Evolutionary conservation across 2,797 vertebrate species (phyloP).

Genomic region (Prionace glauca): DNA sequence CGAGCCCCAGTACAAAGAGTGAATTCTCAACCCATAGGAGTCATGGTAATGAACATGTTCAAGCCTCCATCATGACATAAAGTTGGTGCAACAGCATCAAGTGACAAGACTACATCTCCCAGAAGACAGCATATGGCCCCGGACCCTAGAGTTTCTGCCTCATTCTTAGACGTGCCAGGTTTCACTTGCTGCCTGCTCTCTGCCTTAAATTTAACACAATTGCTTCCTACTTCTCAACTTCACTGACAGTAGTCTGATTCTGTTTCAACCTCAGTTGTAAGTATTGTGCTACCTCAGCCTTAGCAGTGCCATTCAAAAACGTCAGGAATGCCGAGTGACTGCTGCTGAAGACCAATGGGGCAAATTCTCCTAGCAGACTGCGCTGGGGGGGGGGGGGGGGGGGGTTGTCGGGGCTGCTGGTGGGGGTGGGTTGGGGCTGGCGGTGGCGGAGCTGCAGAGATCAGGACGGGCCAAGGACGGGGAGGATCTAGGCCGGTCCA

Average conservation of each 20-base stretch:
- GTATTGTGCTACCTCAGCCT: neutral
- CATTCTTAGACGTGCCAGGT: neutral
- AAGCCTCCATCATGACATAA: neutral
- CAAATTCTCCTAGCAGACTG: no score
- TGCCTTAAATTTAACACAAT: neutral
- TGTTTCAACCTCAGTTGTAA: neutral
- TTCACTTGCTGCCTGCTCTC: neutral
- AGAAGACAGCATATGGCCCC: neutral
- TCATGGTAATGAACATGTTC: neutral
- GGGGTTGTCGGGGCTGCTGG: no score
- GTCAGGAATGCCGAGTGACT: neutral
- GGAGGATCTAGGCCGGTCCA: no score
- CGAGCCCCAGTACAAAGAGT: neutral
- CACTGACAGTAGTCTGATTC: neutral
- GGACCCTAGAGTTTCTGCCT: neutral
- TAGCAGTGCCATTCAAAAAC: neutral
- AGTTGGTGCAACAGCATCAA: neutral
- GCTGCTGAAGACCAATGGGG: neutral
- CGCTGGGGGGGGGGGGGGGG: no score
- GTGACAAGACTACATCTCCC: neutral
- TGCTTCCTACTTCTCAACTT: neutral
- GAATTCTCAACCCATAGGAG: neutral
- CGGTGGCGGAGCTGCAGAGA: no score
- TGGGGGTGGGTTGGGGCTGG: no score
- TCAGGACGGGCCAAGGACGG: no score